phyloP scores from a whole-genome alignment of 92 coral and sea anemone species.

The Actinostola sp. region DNA sequence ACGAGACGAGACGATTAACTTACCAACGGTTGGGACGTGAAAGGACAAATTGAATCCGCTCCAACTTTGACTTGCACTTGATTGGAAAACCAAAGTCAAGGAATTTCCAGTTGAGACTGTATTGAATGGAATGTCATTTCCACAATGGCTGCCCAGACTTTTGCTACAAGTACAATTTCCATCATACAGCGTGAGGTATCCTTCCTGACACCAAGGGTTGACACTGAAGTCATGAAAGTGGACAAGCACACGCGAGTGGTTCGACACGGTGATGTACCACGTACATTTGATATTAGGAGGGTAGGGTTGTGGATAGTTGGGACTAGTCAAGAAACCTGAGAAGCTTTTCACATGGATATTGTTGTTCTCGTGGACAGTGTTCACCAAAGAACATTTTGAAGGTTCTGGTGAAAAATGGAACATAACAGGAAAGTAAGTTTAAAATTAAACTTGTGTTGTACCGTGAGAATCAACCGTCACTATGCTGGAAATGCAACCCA shows the following conservation, averaged over 20 bases:
- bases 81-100: slow-evolving; percentile 18
- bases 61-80: not conserved
- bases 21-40: slow-evolving; percentile 15
- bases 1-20: slow-evolving; percentile 4
- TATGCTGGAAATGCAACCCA: too few relatives aligned
- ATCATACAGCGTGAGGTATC: slow-evolving; percentile 13
- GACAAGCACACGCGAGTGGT: slow-evolving; percentile 36
- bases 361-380: slow-evolving; percentile 17
- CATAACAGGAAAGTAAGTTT: too few relatives aligned
- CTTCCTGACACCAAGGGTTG: slow-evolving; percentile 7
- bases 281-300: slow-evolving; percentile 55
- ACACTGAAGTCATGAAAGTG: slow-evolving; percentile 19
- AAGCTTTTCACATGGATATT: slow-evolving; percentile 13
- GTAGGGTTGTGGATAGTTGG: slow-evolving; percentile 68
- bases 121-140: slow-evolving; percentile 2
- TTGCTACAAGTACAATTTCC: not conserved
- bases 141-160: slow-evolving; percentile 35
- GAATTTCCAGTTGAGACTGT: slow-evolving; percentile 10
- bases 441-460: too few relatives aligned
- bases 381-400: slow-evolving; percentile 16
- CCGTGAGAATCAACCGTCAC: too few relatives aligned
- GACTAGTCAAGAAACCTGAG: slow-evolving; percentile 58
- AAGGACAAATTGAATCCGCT: slow-evolving; percentile 32
- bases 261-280: slow-evolving; percentile 70
- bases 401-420: too few relatives aligned